Evolutionary conservation across 2,888 invertebrate species (phyloP).

Genomic region (Heteropelma amictum): DNA sequence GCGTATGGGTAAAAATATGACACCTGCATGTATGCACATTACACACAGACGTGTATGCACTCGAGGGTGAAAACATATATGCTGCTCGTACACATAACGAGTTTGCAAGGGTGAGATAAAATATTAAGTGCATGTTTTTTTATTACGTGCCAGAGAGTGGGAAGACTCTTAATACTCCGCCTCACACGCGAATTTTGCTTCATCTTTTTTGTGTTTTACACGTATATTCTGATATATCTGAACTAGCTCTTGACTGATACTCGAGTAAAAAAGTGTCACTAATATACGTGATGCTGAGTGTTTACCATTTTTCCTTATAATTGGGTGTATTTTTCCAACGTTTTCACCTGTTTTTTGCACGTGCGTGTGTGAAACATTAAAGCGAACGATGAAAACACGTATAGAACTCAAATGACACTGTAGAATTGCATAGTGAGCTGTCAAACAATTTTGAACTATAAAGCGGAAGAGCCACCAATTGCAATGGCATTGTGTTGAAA

Average conservation of each 20-base stretch:
- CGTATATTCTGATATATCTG: background rate
- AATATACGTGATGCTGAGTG: constrained; percentile 23
- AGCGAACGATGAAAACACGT: constrained; percentile 9
- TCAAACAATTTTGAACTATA: constrained; percentile 45
- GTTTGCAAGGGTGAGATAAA: constrained; percentile 15
- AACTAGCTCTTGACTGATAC: constrained; percentile 10
- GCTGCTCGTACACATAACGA: background rate
- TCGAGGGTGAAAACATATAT: background rate
- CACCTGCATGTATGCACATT: constrained; percentile 14
- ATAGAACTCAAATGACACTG: constrained; percentile 31
- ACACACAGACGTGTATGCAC: background rate
- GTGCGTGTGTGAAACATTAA: background rate
- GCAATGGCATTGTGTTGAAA: background rate
- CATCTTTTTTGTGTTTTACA: constrained; percentile 1
- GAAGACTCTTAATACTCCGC: constrained; percentile 4
- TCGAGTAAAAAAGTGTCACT: constrained; percentile 39
- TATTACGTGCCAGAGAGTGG: constrained; percentile 25
- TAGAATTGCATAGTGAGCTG: constrained; percentile 12
- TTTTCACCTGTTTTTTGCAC: too few species aligned
- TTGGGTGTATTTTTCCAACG: constrained; percentile 5
- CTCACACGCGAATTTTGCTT: background rate
- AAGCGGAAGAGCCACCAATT: constrained; percentile 11
- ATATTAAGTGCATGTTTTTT: constrained; percentile 44
- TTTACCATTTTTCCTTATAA: constrained; percentile 5
- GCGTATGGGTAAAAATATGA: constrained; percentile 32